Conservation (phyloP, 1,140 invertebrate species). For the Trichonephila inaurata region DNA sequence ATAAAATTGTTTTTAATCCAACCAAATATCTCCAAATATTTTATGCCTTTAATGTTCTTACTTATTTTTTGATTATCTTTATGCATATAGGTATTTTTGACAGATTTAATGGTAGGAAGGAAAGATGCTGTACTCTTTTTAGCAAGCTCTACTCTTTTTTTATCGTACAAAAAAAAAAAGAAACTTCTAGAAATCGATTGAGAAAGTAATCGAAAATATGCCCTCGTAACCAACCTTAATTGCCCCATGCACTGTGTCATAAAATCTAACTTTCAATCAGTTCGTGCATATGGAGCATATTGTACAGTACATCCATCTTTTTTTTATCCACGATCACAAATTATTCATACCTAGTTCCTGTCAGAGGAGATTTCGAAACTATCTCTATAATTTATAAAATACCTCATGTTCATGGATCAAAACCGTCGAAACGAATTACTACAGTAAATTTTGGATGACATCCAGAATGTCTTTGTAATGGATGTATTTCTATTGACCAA, state of each 20-base stretch:
- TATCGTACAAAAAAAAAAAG: neutral
- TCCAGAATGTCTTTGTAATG: slow-evolving; percentile 34
- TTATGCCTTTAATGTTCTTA: too few relatives aligned
- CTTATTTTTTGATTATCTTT: too few relatives aligned
- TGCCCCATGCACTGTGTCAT: neutral
- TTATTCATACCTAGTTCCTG: slow-evolving; percentile 17
- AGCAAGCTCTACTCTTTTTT: neutral
- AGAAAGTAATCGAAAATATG: slow-evolving; percentile 9
- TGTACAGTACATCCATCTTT: neutral
- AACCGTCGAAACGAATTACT: slow-evolving; percentile 13
- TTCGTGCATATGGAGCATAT: neutral
- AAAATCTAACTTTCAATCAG: slow-evolving; percentile 52
- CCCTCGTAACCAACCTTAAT: slow-evolving; percentile 16
- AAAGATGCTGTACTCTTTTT: neutral
- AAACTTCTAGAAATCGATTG: neutral
- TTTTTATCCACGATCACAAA: slow-evolving; percentile 29
- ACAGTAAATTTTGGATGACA: slow-evolving; percentile 18
- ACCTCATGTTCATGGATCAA: slow-evolving; percentile 13
- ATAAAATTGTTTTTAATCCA: too few relatives aligned
- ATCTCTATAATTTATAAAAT: slow-evolving; percentile 42
- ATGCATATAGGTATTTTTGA: neutral
- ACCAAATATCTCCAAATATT: too few relatives aligned
- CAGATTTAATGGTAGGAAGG: neutral
- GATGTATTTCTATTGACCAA: neutral
- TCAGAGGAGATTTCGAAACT: slow-evolving; percentile 35